Base-by-base conservation (phyloP, 2,113 vertebrate species). In the Okapia johnstoni region DNA sequence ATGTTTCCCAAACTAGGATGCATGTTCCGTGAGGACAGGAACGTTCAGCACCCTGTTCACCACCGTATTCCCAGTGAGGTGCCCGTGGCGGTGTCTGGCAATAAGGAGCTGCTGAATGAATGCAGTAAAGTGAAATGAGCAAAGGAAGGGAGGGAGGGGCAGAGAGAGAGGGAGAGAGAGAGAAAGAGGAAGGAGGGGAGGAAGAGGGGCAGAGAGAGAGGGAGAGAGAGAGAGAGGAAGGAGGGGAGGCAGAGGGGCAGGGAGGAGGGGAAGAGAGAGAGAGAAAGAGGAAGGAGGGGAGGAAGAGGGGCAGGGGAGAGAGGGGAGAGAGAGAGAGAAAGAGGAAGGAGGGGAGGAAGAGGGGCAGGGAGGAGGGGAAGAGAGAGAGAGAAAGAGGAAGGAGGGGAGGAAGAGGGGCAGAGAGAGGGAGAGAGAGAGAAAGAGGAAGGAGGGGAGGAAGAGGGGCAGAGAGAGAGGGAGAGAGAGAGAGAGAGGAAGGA, bases 381-480 rank as follows among this genome's bases (percentile, higher is more conserved):
- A 54, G 23, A 54, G 19, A 23, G 14, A 3, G 15, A 25, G 2
- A 30, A 26, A n/a, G 19, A 21, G 40, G n/a, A n/a, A n/a, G n/a
- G n/a, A n/a, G n/a, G n/a, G n/a, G n/a, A n/a, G n/a, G n/a, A n/a
- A n/a, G n/a, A n/a, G n/a, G n/a, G n/a, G n/a, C n/a, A n/a, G n/a
- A n/a, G n/a, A n/a, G n/a, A n/a, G n/a, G n/a, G n/a, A n/a, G 0
- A 8, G 6, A 43, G 1, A 23, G 1, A 11, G 7, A 54, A 6
- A 6, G n/a, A 17, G 15, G 2, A 15, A 2, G 9, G 5, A 11
- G 11, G 1, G 28, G 16, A 23, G 6, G n/a, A 25, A 28, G 4
- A 5, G 30, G 3, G 2, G 40, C 3, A 6, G 30, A 14, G 13
- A 17, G 23, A n/a, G 26, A 5, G 55, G 7, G 40, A 33, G 0